These are phyloP conservation scores for Mesaphorura yosii DNA, from an alignment of 1,140 invertebrate genomes.

Conservation along the genomic window DNA sequence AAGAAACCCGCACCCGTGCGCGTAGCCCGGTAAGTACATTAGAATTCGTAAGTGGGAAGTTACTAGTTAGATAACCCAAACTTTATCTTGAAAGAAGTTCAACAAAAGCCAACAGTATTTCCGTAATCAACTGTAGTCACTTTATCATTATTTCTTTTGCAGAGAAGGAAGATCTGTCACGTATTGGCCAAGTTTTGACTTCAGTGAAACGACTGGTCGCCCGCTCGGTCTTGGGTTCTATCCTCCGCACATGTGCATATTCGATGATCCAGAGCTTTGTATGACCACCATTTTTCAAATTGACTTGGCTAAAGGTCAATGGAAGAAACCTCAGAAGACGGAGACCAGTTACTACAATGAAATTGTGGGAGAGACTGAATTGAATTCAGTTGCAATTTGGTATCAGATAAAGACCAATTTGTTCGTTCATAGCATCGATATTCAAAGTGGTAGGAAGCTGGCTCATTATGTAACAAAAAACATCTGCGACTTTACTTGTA, in stretches of 20 bases:
- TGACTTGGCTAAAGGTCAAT: slow-evolving; percentile 20
- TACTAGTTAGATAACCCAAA: too few species aligned
- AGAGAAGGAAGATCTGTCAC: slow-evolving; percentile 21
- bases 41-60: neutral
- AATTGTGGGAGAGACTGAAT: neutral
- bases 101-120: too few species aligned
- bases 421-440: slow-evolving; percentile 19
- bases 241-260: slow-evolving; percentile 29
- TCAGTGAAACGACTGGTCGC: slow-evolving; percentile 1
- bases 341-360: slow-evolving; percentile 13
- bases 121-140: too few species aligned
- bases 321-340: slow-evolving; percentile 24
- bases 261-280: slow-evolving; percentile 25
- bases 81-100: too few species aligned
- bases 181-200: slow-evolving; percentile 27
- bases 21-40: too few species aligned
- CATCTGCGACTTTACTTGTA: slow-evolving; percentile 21
- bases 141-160: neutral
- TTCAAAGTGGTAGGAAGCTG: slow-evolving; percentile 14
- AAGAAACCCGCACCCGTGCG: too few species aligned
- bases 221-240: slow-evolving; percentile 26
- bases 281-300: slow-evolving; percentile 19
- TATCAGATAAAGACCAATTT: slow-evolving; percentile 21
- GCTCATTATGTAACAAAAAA: slow-evolving; percentile 14
- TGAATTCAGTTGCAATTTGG: slow-evolving; percentile 12